phyloP scores from a whole-genome alignment of 1,140 invertebrate species.

The Drosophila arizonae region DNA sequence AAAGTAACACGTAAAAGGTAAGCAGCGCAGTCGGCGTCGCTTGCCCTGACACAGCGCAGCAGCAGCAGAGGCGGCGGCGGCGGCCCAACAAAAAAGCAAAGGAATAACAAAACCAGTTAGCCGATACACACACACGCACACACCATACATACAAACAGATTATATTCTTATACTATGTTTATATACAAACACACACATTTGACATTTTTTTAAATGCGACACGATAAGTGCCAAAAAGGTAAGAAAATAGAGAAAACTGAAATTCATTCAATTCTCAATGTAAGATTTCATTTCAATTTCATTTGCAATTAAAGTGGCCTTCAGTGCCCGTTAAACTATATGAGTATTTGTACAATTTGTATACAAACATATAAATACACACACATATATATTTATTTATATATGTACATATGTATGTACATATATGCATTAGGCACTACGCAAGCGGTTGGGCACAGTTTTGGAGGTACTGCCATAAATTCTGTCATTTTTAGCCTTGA shows the following conservation, averaged over 20 bases:
- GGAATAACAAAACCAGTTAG: constrained; percentile 73
- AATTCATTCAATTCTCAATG: constrained; percentile 62
- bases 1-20: constrained; percentile 75
- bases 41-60: constrained; percentile 21
- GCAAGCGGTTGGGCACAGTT: constrained; percentile 13
- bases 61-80: constrained; percentile 10
- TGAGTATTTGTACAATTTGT: too few relatives aligned
- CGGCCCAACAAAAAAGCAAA: constrained; percentile 55
- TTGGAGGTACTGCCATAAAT: not conserved
- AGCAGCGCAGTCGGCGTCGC: constrained; percentile 34
- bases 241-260: constrained; percentile 45
- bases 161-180: constrained; percentile 13
- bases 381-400: not conserved
- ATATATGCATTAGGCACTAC: constrained; percentile 6
- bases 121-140: constrained; percentile 50
- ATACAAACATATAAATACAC: not conserved
- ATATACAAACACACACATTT: constrained; percentile 26
- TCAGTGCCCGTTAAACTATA: constrained; percentile 6
- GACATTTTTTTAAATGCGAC: constrained; percentile 44
- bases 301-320: constrained; percentile 52
- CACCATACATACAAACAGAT: constrained; percentile 15
- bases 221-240: constrained; percentile 56
- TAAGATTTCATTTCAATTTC: constrained; percentile 72
- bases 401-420: not conserved
- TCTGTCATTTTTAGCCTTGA: constrained; percentile 25